Conservation (phyloP, 2,797 vertebrate genomes). For the Bothrops alternatus region DNA sequence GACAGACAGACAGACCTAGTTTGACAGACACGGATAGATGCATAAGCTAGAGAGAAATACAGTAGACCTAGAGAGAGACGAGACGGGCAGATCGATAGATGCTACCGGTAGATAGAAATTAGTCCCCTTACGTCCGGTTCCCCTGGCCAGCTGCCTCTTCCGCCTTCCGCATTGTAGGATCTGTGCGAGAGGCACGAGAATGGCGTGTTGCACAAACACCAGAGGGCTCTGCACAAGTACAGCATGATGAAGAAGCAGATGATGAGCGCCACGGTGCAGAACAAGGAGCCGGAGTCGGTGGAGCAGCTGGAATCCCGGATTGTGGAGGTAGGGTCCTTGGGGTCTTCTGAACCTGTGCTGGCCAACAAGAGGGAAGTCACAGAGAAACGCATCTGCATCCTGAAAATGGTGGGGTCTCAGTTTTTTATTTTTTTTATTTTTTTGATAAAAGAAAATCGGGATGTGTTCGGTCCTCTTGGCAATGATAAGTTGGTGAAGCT, state of each 20-base stretch:
- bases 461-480: too few relatives aligned
- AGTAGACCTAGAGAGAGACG: not conserved
- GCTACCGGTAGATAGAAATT: not conserved
- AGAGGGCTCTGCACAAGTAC: conserved; percentile 92
- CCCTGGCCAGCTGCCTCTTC: conserved; percentile 23
- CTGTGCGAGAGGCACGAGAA: conserved; percentile 97
- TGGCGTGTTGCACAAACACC: conserved; percentile 92
- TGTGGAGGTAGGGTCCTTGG: conserved; percentile 78
- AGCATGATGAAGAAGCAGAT: conserved; percentile 94
- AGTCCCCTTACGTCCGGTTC: not conserved
- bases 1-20: too few relatives aligned
- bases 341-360: not conserved
- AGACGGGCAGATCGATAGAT: not conserved
- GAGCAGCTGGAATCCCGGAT: conserved; percentile 96
- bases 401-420: not conserved
- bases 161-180: conserved; percentile 72
- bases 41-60: not conserved
- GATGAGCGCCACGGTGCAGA: conserved; percentile 86
- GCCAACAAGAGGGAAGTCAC: not conserved
- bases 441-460: too few relatives aligned
- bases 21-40: not conserved
- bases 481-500: not conserved
- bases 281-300: conserved; percentile 85
- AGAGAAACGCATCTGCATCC: too few relatives aligned
- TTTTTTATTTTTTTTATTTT: too few relatives aligned